Conservation (phyloP, 2,797 vertebrate species). For the Danio kyathit region DNA sequence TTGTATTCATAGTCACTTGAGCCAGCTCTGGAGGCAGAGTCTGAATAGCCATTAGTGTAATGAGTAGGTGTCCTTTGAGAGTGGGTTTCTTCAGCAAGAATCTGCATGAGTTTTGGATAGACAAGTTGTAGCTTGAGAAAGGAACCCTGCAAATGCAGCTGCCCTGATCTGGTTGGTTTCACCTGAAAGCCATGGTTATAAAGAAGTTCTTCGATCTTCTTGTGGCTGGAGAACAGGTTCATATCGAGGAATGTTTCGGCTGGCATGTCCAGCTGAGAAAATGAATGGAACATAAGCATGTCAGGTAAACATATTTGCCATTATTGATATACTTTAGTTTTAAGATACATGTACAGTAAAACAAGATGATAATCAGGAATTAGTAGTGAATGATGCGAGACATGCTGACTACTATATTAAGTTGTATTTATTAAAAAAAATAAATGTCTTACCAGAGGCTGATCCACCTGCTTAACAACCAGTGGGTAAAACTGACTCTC, state of each 20-base stretch:
- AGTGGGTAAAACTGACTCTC: slow-evolving; percentile 42
- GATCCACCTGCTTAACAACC: slow-evolving; percentile 49
- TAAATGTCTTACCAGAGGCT: slow-evolving; percentile 53
- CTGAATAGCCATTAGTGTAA: slow-evolving; percentile 1
- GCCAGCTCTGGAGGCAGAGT: background rate
- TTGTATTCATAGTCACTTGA: slow-evolving; percentile 11
- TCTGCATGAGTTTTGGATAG: slow-evolving; percentile 57
- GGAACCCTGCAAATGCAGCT: slow-evolving; percentile 65
- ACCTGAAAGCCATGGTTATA: slow-evolving; percentile 49
- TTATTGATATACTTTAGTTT: background rate
- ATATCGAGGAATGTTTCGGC: slow-evolving; percentile 67
- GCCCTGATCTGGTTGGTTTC: background rate
- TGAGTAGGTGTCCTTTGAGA: background rate
- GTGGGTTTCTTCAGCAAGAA: slow-evolving; percentile 16
- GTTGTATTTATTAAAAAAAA: background rate
- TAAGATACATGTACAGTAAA: background rate
- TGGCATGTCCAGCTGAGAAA: slow-evolving; percentile 73
- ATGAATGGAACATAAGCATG: slow-evolving; percentile 5
- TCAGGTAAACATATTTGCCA: slow-evolving; percentile 1
- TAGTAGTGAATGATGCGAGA: background rate
- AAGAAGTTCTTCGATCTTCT: slow-evolving; percentile 55
- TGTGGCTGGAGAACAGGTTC: slow-evolving; percentile 42
- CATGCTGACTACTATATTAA: background rate
- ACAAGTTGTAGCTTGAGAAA: slow-evolving; percentile 68
- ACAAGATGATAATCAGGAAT: background rate